These are phyloP conservation scores for Zaprionus inermis DNA, from an alignment of 1,140 invertebrate species.

Conservation along the genomic window DNA sequence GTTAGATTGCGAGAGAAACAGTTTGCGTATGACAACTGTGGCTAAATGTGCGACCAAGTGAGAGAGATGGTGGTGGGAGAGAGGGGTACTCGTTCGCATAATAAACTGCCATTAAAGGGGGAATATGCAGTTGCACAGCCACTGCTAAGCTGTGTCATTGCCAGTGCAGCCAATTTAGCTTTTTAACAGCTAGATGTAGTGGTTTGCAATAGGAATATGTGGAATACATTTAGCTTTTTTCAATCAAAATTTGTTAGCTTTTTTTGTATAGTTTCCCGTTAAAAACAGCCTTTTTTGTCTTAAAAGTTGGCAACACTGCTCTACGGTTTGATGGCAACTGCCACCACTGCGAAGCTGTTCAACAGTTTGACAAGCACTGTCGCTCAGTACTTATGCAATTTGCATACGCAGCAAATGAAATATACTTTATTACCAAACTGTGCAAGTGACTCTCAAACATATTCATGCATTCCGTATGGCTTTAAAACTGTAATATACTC, in stretches of 20 bases:
- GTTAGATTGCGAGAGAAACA: conserved; percentile 45
- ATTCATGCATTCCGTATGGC: background rate
- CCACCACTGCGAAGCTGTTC: background rate
- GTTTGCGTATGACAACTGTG: conserved; percentile 40
- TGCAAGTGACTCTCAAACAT: background rate
- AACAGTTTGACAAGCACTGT: conserved; percentile 50
- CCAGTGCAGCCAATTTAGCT: no score
- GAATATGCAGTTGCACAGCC: conserved; percentile 26
- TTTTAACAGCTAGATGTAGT: no score
- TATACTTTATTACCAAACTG: conserved; percentile 10
- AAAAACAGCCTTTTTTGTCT: no score
- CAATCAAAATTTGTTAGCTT: no score
- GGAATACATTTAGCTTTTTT: no score
- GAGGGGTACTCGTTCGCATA: background rate
- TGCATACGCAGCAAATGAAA: background rate
- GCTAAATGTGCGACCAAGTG: conserved; percentile 31
- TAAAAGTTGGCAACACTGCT: no score
- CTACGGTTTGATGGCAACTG: background rate
- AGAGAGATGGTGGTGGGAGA: conserved; percentile 6
- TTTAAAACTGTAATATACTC: conserved; percentile 16
- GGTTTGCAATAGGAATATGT: no score
- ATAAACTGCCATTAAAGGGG: conserved; percentile 27
- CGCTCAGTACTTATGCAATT: conserved; percentile 54
- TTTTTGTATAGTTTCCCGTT: no score
- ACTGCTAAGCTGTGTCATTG: background rate